Conservation (phyloP, 2,113 vertebrate genomes). For the Oncorhynchus clarkii region DNA sequence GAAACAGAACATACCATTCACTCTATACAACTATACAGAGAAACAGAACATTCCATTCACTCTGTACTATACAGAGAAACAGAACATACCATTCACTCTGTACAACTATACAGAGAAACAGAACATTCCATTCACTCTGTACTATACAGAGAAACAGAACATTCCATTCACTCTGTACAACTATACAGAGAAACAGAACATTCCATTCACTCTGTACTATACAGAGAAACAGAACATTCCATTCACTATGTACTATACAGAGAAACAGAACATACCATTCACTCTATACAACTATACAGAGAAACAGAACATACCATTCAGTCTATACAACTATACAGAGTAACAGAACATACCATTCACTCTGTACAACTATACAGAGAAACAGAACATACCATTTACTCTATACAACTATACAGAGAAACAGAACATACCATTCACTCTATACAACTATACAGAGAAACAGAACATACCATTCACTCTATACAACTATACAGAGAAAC, state of each 20-base stretch:
- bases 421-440: neutral
- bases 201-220: conserved; percentile 41
- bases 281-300: too few relatives aligned
- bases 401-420: conserved; percentile 22
- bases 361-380: too few relatives aligned
- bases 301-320: too few relatives aligned
- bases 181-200: conserved; percentile 39
- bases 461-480: neutral
- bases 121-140: neutral
- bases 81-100: neutral
- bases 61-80: too few relatives aligned
- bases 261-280: too few relatives aligned
- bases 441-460: neutral
- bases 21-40: too few relatives aligned
- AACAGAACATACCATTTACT: neutral
- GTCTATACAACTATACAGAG: too few relatives aligned
- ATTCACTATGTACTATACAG: too few relatives aligned
- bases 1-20: too few relatives aligned
- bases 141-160: neutral
- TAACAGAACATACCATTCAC: too few relatives aligned
- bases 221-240: too few relatives aligned
- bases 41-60: too few relatives aligned
- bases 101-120: conserved; percentile 9
- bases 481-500: conserved; percentile 27
- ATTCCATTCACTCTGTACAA: conserved; percentile 11